Percentiles rank a stretch among this genome's conserved stretches.
Conservation (phyloP, 2,888 invertebrate species). For the Adelognathus sp. region DNA sequence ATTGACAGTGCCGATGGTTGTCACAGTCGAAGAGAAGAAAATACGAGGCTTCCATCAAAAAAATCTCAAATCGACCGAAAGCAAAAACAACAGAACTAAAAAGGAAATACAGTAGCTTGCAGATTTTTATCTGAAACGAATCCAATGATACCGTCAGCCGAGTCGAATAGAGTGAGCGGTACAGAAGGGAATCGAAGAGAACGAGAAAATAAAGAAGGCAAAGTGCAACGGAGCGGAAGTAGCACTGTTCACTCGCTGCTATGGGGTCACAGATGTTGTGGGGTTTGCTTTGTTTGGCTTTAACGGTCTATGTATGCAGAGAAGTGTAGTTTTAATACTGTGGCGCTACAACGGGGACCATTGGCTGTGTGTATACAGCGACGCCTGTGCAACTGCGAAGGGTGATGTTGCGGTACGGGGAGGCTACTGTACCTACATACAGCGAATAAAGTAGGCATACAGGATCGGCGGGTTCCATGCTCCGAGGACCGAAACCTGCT, state of each 20-base stretch:
- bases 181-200: neutral
- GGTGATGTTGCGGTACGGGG: neutral
- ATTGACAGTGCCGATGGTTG: too few relatives aligned
- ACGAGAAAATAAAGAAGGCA: slow-evolving; percentile 13
- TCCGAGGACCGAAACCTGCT: slow-evolving; percentile 16
- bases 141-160: too few relatives aligned
- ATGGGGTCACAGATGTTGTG: slow-evolving; percentile 56
- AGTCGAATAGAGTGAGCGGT: too few relatives aligned
- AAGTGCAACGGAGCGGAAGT: slow-evolving; percentile 46
- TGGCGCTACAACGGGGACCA: slow-evolving; percentile 13
- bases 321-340: slow-evolving; percentile 27
- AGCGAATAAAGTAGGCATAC: slow-evolving; percentile 2
- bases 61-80: too few relatives aligned
- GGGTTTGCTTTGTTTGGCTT: slow-evolving; percentile 56
- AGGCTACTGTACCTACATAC: neutral
- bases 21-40: too few relatives aligned
- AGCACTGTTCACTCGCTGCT: slow-evolving; percentile 2
- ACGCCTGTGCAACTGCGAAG: slow-evolving; percentile 1
- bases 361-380: neutral
- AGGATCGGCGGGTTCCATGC: neutral
- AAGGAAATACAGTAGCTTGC: too few relatives aligned
- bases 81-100: too few relatives aligned
- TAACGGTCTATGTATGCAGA: neutral
- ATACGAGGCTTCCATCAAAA: too few relatives aligned
- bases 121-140: too few relatives aligned